These are phyloP conservation scores for Oenanthe melanoleuca DNA, from an alignment of 2,113 vertebrate genomes.

Conservation along the genomic window DNA sequence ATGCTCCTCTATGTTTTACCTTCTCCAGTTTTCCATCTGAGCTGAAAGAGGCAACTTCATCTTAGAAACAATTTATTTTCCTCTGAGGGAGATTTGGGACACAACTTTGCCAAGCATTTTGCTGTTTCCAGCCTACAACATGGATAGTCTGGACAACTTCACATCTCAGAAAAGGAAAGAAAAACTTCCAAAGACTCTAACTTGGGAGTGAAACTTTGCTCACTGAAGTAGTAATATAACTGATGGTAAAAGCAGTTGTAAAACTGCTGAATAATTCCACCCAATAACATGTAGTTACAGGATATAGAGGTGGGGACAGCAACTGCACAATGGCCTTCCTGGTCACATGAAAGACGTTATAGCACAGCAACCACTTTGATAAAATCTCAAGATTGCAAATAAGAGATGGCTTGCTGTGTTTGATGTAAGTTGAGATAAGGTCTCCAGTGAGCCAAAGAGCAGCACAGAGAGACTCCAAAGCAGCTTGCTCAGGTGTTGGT, in stretches of 20 bases:
- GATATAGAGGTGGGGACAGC: not conserved
- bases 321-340: not conserved
- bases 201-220: not conserved
- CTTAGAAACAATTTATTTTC: not conserved
- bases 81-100: not conserved
- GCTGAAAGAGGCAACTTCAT: not conserved
- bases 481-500: not conserved
- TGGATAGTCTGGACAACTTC: not conserved
- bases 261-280: not conserved
- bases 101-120: not conserved
- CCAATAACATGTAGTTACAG: not conserved
- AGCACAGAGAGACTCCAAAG: not conserved
- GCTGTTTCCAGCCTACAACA: not conserved
- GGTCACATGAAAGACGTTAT: not conserved
- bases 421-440: not conserved
- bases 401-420: not conserved
- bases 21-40: not conserved
- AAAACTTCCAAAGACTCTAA: not conserved
- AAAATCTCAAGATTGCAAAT: not conserved
- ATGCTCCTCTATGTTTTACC: not conserved
- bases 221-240: not conserved
- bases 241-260: not conserved
- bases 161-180: not conserved
- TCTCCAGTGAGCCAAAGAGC: not conserved
- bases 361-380: not conserved